Conservation (phyloP, 2,797 vertebrate genomes). For the Sarcoramphus papa region DNA sequence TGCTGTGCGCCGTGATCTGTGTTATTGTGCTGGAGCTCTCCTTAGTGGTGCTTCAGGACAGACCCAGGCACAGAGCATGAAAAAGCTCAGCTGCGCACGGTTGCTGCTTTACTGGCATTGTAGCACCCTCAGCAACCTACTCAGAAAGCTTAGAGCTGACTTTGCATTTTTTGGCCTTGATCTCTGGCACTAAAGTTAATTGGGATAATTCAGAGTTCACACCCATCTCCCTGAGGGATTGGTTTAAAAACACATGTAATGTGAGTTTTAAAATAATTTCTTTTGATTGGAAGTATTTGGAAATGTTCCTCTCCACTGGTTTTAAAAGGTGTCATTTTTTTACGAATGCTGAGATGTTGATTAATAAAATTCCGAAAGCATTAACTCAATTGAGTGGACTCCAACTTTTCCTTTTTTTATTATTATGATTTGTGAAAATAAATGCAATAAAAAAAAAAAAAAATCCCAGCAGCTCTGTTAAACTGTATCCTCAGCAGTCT, state of each 20-base stretch:
- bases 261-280: slow-evolving; percentile 71
- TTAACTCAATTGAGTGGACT: slow-evolving; percentile 73
- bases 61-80: background rate
- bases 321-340: slow-evolving; percentile 77
- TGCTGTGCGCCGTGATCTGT: accelerated
- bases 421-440: slow-evolving; percentile 63
- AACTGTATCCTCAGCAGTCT: slow-evolving; percentile 65
- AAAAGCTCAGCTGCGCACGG: background rate
- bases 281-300: slow-evolving; percentile 74
- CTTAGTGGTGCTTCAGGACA: background rate
- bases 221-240: slow-evolving; percentile 49
- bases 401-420: slow-evolving; percentile 59
- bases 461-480: slow-evolving; percentile 73
- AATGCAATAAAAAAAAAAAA: slow-evolving; percentile 68
- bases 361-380: slow-evolving; percentile 78
- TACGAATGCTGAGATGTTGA: slow-evolving; percentile 72
- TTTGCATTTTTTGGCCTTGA: slow-evolving; percentile 57
- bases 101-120: background rate
- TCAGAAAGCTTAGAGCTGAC: slow-evolving; percentile 4
- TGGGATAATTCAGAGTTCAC: slow-evolving; percentile 72
- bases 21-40: background rate
- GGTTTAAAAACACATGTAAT: slow-evolving; percentile 67
- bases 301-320: slow-evolving; percentile 66
- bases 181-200: slow-evolving; percentile 61
- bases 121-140: background rate